phyloP scores from a whole-genome alignment of 1,140 invertebrate species.

The Leptinotarsa lineolata region DNA sequence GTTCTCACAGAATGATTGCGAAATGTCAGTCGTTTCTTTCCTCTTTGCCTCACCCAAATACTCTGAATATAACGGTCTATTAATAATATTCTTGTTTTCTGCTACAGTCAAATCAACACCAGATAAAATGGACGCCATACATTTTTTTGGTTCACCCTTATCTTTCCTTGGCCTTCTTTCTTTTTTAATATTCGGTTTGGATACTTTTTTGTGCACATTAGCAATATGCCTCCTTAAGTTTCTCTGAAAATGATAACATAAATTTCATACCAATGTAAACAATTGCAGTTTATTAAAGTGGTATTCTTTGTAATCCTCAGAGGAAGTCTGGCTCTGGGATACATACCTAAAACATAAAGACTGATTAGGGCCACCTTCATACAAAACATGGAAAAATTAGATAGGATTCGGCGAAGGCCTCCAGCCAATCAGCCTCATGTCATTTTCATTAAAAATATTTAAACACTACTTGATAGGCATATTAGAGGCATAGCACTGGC shows the following conservation, averaged over 20 bases:
- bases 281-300: background rate
- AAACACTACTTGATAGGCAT: too few species aligned
- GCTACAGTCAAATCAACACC: constrained; percentile 10
- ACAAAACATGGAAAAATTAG: too few species aligned
- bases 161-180: constrained; percentile 31
- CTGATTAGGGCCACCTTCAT: too few species aligned
- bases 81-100: constrained; percentile 8
- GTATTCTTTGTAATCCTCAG: constrained; percentile 10
- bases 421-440: too few species aligned
- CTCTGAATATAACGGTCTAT: background rate
- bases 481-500: too few species aligned
- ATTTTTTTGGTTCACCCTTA: constrained; percentile 36
- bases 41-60: background rate
- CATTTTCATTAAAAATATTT: too few species aligned
- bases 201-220: constrained; percentile 15
- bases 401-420: too few species aligned
- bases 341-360: too few species aligned
- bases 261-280: background rate
- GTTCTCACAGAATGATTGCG: background rate
- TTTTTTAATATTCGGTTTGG: constrained; percentile 15
- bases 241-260: constrained; percentile 28
- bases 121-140: constrained; percentile 28
- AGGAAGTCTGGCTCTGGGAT: too few species aligned
- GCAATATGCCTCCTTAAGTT: constrained; percentile 29
- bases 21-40: background rate